phyloP scores from a whole-genome alignment of 2,888 invertebrate species.

The Diaprepes abbreviatus region DNA sequence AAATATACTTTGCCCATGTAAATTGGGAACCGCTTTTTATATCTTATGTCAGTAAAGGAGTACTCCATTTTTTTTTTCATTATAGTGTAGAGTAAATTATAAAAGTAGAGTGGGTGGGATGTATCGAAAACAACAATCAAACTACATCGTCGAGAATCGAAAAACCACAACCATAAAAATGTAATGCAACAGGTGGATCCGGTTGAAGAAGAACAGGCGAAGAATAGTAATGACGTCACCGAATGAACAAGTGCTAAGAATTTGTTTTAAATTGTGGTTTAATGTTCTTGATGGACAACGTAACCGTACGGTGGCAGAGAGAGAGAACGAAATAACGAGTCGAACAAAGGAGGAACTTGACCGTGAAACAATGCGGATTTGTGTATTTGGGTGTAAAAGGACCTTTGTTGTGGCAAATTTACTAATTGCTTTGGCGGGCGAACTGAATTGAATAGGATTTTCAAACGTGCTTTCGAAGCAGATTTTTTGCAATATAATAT shows the following conservation, averaged over 20 bases:
- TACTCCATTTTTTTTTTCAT: too few species aligned
- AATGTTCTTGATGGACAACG: conserved; percentile 24
- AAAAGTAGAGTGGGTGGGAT: too few species aligned
- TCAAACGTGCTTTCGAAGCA: neutral
- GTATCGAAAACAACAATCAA: too few species aligned
- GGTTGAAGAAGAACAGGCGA: conserved; percentile 4
- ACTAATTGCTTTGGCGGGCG: neutral
- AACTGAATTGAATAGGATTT: neutral
- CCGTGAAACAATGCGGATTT: conserved; percentile 36
- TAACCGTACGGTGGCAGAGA: conserved; percentile 13
- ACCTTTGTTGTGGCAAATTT: conserved; percentile 13
- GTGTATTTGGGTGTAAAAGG: conserved; percentile 22
- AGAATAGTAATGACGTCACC: conserved; percentile 1
- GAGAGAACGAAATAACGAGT: conserved; percentile 15
- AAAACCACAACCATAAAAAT: neutral
- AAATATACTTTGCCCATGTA: too few species aligned
- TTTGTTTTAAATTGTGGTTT: conserved; percentile 24
- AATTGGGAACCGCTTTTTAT: too few species aligned
- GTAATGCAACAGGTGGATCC: conserved; percentile 1
- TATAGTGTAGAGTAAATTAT: too few species aligned
- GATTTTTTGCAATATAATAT: too few species aligned
- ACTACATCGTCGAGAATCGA: too few species aligned
- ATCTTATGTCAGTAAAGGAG: too few species aligned
- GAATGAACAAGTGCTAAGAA: conserved; percentile 2
- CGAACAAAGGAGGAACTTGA: conserved; percentile 40